Percentiles rank a stretch among this genome's conserved stretches.
These are phyloP conservation scores for Antedon mediterranea DNA, from an alignment of 53 echinoderm and acorn worm genomes.

Conservation along the genomic window DNA sequence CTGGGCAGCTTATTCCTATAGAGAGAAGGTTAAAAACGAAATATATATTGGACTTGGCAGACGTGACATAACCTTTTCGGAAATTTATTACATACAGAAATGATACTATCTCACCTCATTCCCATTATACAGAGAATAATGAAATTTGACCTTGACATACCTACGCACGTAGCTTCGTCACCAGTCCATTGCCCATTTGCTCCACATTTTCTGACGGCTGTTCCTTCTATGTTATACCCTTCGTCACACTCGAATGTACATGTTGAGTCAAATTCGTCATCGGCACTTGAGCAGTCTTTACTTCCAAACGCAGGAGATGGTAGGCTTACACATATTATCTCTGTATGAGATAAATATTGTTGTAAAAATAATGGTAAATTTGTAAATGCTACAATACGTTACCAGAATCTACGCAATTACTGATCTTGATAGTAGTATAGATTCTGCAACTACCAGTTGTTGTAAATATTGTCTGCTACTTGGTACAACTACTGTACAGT, in stretches of 20 bases:
- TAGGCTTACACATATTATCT: neutral
- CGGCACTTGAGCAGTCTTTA: constrained; percentile 1
- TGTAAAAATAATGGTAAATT: neutral
- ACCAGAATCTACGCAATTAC: too few relatives aligned
- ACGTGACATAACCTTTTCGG: too few relatives aligned
- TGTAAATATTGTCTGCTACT: too few relatives aligned
- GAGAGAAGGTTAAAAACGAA: neutral
- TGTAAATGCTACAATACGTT: too few relatives aligned
- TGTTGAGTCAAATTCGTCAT: neutral
- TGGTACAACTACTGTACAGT: too few relatives aligned
- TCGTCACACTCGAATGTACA: neutral
- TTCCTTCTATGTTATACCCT: neutral
- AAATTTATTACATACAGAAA: too few relatives aligned
- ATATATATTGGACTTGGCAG: too few relatives aligned
- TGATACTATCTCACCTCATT: too few relatives aligned
- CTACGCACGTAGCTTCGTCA: neutral
- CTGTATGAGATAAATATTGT: neutral
- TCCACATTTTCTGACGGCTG: neutral
- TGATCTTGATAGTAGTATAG: too few relatives aligned
- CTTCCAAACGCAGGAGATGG: neutral
- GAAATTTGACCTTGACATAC: neutral
- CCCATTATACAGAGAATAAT: too few relatives aligned
- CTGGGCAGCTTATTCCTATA: constrained; percentile 16
- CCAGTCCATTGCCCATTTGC: neutral
- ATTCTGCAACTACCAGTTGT: too few relatives aligned